These are phyloP conservation scores for Bombus soroeensis DNA, from an alignment of 1,140 invertebrate genomes.

Conservation along the genomic window DNA sequence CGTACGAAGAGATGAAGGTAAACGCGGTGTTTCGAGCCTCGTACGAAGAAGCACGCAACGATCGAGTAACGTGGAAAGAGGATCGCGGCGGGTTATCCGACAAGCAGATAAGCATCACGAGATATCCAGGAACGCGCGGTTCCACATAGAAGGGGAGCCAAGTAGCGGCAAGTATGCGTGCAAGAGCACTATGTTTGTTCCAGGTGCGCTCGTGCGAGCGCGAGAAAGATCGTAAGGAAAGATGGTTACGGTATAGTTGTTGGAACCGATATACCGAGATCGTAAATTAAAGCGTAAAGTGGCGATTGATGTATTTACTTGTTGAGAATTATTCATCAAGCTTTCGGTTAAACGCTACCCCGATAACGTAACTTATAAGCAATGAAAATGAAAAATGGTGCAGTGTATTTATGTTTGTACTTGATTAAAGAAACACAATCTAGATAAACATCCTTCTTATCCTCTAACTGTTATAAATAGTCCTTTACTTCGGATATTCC, in stretches of 20 bases:
- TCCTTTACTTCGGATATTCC: too few relatives aligned
- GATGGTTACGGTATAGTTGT: slow-evolving; percentile 24
- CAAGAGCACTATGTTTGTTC: not conserved
- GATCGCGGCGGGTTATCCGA: slow-evolving; percentile 53
- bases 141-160: slow-evolving; percentile 22
- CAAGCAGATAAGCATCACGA: slow-evolving; percentile 59
- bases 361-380: too few relatives aligned
- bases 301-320: too few relatives aligned
- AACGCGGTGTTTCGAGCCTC: not conserved
- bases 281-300: not conserved
- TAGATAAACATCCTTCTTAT: too few relatives aligned
- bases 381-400: too few relatives aligned
- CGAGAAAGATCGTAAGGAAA: slow-evolving; percentile 18
- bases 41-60: slow-evolving; percentile 42
- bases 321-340: too few relatives aligned
- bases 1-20: not conserved
- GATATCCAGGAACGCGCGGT: slow-evolving; percentile 34
- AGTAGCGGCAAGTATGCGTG: slow-evolving; percentile 1
- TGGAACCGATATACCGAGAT: not conserved
- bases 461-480: too few relatives aligned
- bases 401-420: too few relatives aligned
- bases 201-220: not conserved
- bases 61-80: slow-evolving; percentile 49
- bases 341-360: too few relatives aligned
- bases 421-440: too few relatives aligned